Evolutionary conservation across 2,797 vertebrate genomes (phyloP).

Genomic region (Alosa sapidissima): DNA sequence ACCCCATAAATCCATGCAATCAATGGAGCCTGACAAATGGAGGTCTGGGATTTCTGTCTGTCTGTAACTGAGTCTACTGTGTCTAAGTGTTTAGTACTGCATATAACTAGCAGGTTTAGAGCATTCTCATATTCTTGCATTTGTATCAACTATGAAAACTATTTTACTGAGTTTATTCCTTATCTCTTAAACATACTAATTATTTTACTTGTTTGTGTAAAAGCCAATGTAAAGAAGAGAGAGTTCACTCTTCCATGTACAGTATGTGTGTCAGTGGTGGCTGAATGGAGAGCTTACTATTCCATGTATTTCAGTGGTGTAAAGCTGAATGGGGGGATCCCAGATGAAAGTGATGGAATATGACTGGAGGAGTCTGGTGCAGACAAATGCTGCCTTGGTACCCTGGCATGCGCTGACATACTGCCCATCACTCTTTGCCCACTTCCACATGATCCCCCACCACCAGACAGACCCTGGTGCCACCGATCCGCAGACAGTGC

Average conservation of each 20-base stretch:
- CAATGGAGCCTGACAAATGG: background rate
- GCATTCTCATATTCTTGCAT: background rate
- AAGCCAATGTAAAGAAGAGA: background rate
- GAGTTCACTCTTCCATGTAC: no score
- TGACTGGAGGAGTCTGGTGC: background rate
- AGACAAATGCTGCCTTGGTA: background rate
- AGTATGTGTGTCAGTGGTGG: background rate
- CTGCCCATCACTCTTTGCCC: background rate
- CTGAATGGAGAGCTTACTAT: background rate
- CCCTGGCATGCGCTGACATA: background rate
- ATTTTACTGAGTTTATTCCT: no score
- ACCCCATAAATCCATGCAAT: conserved; percentile 26
- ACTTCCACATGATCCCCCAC: background rate
- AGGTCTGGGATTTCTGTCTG: background rate
- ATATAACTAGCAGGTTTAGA: background rate
- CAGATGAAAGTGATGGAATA: background rate
- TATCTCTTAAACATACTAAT: no score
- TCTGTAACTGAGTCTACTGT: background rate
- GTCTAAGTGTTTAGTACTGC: background rate
- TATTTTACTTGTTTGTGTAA: background rate
- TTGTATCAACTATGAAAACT: no score
- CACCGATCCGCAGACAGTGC: conserved; percentile 51
- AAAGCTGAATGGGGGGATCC: background rate
- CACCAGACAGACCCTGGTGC: conserved; percentile 30
- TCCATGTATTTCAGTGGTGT: background rate